A percentile compares a stretch with the other conserved stretches of the same genome.
These are phyloP conservation scores for Linyphia triangularis DNA, from an alignment of 2,888 invertebrate genomes.

Conservation along the genomic window DNA sequence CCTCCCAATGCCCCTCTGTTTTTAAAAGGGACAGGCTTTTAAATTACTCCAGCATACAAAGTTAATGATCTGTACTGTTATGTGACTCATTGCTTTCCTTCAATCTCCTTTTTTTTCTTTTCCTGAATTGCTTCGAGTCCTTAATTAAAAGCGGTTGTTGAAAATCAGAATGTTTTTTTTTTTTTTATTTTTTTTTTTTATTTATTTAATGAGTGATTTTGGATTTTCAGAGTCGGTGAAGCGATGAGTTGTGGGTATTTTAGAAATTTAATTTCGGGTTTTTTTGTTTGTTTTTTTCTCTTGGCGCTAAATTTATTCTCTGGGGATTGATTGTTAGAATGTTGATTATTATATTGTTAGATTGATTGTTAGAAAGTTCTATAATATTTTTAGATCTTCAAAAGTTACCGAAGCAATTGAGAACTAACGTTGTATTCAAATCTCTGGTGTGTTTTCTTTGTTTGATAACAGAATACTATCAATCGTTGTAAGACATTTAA, in stretches of 20 bases:
- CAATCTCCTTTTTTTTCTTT: not conserved
- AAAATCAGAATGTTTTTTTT: not conserved
- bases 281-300: too few species aligned
- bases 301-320: too few species aligned
- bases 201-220: not conserved
- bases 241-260: not conserved
- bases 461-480: too few species aligned
- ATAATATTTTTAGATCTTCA: too few species aligned
- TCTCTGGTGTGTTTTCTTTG: too few species aligned
- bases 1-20: conserved; percentile 39
- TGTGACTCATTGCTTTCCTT: not conserved
- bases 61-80: conserved; percentile 38
- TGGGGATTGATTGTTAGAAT: too few species aligned
- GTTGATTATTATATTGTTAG: too few species aligned
- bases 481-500: too few species aligned
- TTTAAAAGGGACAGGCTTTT: conserved; percentile 17
- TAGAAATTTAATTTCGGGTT: not conserved
- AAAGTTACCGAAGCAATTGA: too few species aligned
- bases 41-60: conserved; percentile 33
- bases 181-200: not conserved
- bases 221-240: not conserved
- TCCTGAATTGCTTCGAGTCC: not conserved
- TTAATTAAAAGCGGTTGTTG: not conserved
- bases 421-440: too few species aligned
- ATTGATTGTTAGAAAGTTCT: too few species aligned